Base-by-base conservation (phyloP, 2,797 vertebrate genomes). In the Tiaroga cobitis region DNA sequence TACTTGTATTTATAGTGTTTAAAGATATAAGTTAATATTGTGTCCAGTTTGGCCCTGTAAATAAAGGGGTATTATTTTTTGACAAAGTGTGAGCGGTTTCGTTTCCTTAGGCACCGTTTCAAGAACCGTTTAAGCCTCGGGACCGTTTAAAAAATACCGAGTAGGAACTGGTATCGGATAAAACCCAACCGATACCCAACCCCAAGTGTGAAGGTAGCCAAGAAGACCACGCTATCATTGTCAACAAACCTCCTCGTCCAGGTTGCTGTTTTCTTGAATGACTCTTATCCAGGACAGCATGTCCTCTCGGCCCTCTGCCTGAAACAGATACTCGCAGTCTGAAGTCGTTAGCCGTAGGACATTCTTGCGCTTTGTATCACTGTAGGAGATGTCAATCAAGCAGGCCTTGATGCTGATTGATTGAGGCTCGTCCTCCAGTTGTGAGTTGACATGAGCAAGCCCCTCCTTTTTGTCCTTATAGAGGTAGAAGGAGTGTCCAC, bases 371-470 rank as follows among this genome's bases (percentile, higher is more conserved):
- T 98, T 97, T 51, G 98, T 99, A 91, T 99, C 98, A 34, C 98
- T 98, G 88, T 99, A 99, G 0, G 98, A 99, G 92, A 99, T 99
- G 94, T 99, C 98, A 89, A 99, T 97, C 89, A 99, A 93, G 91
- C 98, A 99, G 84, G 97, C 97, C 81, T 96, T 98, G 89, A 99
- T 95, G 92, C 97, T 97, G 92, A 99, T 97, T 83, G 94, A 95
- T 34, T 97, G 95, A 1, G 96, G 97, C 5, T 98, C 97, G 41
- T 99, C 97, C 2, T 99, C 98, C 0, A 95, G 94, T 0, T 93
- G 95, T 0, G 91, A 91, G 8, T 94, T 92, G 34, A 91, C 89
- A 18, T 95, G 94, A 68, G 92, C 91, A 65, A 92, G 46, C 21
- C 96, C 96, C 10, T 99, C 98, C 91, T 97, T 97, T 91, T 95